Evolutionary conservation across 2,797 vertebrate species (phyloP), one percentile per base, ranked within the genome.

Genomic region (Tauraco hartlaubi): DNA sequence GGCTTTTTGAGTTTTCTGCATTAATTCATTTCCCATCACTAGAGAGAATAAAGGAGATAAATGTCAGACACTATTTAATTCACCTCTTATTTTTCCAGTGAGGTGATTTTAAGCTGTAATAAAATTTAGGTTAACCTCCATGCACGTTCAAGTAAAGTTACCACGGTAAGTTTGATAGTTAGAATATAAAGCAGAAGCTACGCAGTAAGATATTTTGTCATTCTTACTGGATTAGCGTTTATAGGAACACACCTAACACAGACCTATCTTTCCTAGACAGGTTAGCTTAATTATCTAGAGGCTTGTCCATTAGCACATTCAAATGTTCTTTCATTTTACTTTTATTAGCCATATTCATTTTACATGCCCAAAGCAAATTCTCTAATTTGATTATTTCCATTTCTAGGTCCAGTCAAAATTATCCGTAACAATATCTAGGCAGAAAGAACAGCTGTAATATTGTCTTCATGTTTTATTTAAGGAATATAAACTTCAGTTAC

Each of bases 291-390:
- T 72, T 75, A 78, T 83, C 51, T 74, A 76, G 51, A 69, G 44
- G 21, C 3, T 69, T 81, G 26, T 19, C 35, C 64, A 78, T 55
- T 72, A 95, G n/a, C 44, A 71, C 35, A 76, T 78, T 51, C 54
- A 78, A 90, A 82, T 84, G 15, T 68, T 72, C 51, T 81, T 93
- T 76, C 23, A 67, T 85, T 90, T 86, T 92, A 87, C 11, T 67
- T 79, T 86, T 84, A 87, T 79, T 75, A 86, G 16, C 3, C 35
- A 52, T 44, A 87, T n/a, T 51, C 11, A 49, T 89, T 78, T 82
- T 44, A 63, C 66, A 67, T 33, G 29, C 23, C 33, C 11, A 44
- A 11, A 81, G 74, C 4, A 93, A 52, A 84, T 86, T 49, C 54
- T 90, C 39, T 73, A 62, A 78, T 68, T 90, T 72, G 19, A 80